Percentiles rank a stretch among this genome's conserved stretches.
phyloP scores from a whole-genome alignment of 2,797 vertebrate genomes.

The Catharus ustulatus region DNA sequence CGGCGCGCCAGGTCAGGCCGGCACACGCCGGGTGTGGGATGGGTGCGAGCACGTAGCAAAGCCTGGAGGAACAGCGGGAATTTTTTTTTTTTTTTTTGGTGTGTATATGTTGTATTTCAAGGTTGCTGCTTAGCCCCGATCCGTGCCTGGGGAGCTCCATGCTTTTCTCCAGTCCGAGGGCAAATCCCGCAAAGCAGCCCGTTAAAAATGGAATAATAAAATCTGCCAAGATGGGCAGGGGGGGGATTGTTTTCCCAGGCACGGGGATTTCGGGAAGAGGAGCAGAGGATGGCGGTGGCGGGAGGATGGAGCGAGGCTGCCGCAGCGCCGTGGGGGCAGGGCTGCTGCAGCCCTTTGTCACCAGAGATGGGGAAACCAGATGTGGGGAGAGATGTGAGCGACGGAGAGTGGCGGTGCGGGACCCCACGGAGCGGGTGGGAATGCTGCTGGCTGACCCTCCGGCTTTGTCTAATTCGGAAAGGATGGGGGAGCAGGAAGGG shows the following conservation, averaged over 20 bases:
- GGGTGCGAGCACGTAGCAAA: not conserved
- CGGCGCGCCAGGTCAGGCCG: not conserved
- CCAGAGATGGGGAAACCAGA: conserved; percentile 58
- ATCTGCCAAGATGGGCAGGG: not conserved
- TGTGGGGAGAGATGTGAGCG: conserved; percentile 9
- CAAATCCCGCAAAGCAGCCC: not conserved
- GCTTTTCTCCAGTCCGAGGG: not conserved
- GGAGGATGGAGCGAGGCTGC: conserved; percentile 15
- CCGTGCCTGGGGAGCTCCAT: not conserved
- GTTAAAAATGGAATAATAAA: not conserved
- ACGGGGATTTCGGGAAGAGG: not conserved
- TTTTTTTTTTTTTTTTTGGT: not conserved
- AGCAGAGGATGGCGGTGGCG: not conserved
- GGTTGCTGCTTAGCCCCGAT: not conserved
- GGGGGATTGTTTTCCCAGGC: not conserved
- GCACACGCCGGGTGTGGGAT: not conserved
- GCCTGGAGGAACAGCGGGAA: not conserved
- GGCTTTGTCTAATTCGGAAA: not conserved
- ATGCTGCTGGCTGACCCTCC: not conserved
- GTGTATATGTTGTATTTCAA: not conserved
- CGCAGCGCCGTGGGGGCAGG: conserved; percentile 36
- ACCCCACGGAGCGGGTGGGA: not conserved
- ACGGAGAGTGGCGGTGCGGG: not conserved
- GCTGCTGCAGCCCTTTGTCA: conserved; percentile 65
- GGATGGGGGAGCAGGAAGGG: not conserved